phyloP scores from a whole-genome alignment of 35 echinoderm and acorn worm species.

The Diadema setosum region DNA sequence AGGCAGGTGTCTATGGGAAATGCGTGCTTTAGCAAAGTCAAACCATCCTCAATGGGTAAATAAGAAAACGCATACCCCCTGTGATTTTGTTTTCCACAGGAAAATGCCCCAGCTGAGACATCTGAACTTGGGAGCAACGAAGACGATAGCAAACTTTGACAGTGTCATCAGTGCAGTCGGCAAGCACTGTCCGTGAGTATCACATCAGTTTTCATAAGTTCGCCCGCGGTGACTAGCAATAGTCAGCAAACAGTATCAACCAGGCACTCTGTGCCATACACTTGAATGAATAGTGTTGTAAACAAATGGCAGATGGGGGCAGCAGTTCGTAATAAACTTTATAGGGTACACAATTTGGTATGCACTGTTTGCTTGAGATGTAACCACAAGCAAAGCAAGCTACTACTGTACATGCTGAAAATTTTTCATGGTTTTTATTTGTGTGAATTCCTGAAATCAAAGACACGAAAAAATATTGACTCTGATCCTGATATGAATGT shows the following conservation, averaged over 20 bases:
- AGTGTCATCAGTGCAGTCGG: constrained; percentile 10
- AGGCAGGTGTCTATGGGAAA: too few species aligned
- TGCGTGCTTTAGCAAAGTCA: too few species aligned
- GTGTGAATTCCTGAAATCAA: too few species aligned
- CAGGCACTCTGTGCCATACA: neutral
- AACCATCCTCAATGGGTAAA: too few species aligned
- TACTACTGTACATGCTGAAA: too few species aligned
- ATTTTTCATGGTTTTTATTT: too few species aligned
- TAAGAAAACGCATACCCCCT: too few species aligned
- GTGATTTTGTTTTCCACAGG: constrained; percentile 34
- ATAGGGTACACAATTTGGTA: too few species aligned
- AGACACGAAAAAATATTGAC: too few species aligned
- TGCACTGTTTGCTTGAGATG: neutral
- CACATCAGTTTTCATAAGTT: neutral
- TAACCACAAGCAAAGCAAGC: neutral
- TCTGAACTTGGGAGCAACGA: constrained; percentile 49
- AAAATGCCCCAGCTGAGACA: constrained; percentile 26
- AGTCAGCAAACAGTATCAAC: too few species aligned
- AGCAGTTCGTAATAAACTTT: too few species aligned
- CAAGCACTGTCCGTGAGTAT: constrained; percentile 57
- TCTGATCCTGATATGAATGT: too few species aligned
- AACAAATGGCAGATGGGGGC: neutral
- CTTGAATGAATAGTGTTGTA: neutral
- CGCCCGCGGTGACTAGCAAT: neutral
- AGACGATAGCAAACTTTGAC: constrained; percentile 25